Evolutionary conservation across 2,113 vertebrate genomes (phyloP), one percentile per base, ranked within the genome.

Genomic region (Sinocyclocheilus grahami): DNA sequence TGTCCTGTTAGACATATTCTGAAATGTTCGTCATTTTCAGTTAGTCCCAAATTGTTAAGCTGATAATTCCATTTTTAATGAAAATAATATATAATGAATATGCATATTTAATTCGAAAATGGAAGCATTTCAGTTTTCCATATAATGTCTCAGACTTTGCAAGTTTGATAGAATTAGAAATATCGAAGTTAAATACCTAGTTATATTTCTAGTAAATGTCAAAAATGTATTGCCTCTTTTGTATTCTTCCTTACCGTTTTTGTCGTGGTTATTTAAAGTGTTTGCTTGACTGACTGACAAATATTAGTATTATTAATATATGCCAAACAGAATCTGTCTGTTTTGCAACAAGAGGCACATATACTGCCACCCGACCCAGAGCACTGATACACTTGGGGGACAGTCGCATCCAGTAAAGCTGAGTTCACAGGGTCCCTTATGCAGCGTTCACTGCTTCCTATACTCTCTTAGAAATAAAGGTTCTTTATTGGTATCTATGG

Each of bases 241-340:
- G 58, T 22, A n/a, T n/a, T 10, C 58, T 60, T 10, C 58, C 58
- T 60, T 60, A n/a, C 7, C 0, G 0, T 22, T 60, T 22, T 60
- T 22, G 5, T 7, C 5, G 90, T 88, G 88, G 92, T 94, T 90
- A 95, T 95, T 93, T 91, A 91, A 94, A 91, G 86, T 95, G 94
- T 96, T 97, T 95, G 94, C 94, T 75, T 76, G 72, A 48, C n/a
- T 76, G 42, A 48, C 33, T 76, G 39, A 48, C 37, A 42, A 48
- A 76, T 75, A 14, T 7, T 46, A 75, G 8, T 48, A 76, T 4
- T 42, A 72, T 22, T n/a, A 42, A 72, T 42, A 9, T 22, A 46
- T 1, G 39, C 4, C n/a, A 72, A 46, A n/a, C 22, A 46, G 10
- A 24, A 86, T 89, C 89, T 91, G 89, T 92, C 91, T 89, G 53